Evolutionary conservation across 1,140 invertebrate genomes (phyloP).

Genomic region (Pantala flavescens): DNA sequence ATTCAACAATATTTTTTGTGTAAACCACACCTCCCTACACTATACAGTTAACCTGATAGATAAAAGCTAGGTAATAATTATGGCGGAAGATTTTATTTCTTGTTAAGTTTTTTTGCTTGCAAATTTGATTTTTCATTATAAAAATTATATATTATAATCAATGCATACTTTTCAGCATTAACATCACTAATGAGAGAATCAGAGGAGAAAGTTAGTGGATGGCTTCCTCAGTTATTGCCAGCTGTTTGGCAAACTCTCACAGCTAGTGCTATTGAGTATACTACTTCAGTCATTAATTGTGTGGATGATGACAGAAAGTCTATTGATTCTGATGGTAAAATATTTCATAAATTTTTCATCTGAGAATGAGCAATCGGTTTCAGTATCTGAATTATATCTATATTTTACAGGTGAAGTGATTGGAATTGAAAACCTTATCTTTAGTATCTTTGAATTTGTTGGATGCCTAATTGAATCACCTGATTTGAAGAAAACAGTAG

Average conservation of each 20-base stretch:
- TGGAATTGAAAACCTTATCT: constrained; percentile 63
- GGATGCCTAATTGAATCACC: constrained; percentile 50
- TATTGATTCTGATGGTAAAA: constrained; percentile 44
- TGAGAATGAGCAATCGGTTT: constrained; percentile 24
- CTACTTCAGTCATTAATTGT: constrained; percentile 48
- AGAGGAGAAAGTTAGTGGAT: constrained; percentile 53
- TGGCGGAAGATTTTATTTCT: too few species aligned
- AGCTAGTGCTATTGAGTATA: constrained; percentile 54
- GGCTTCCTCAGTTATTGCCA: constrained; percentile 52
- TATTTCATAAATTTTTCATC: constrained; percentile 31
- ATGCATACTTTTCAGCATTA: constrained; percentile 35
- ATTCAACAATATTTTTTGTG: too few species aligned
- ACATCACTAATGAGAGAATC: constrained; percentile 51
- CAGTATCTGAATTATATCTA: constrained; percentile 17
- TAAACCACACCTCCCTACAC: too few species aligned
- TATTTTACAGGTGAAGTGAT: constrained; percentile 50
- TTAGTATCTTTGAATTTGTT: constrained; percentile 67
- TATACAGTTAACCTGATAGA: too few species aligned
- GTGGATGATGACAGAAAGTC: constrained; percentile 39
- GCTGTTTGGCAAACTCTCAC: constrained; percentile 62
- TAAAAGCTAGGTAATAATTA: too few species aligned
- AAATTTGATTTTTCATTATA: too few species aligned
- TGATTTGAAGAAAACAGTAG: constrained; percentile 49
- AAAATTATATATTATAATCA: too few species aligned
- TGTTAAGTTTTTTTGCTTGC: too few species aligned